Percentiles rank a stretch among this genome's conserved stretches.
These are phyloP conservation scores for Ischnura elegans DNA, from an alignment of 2,888 invertebrate species.

Conservation along the genomic window DNA sequence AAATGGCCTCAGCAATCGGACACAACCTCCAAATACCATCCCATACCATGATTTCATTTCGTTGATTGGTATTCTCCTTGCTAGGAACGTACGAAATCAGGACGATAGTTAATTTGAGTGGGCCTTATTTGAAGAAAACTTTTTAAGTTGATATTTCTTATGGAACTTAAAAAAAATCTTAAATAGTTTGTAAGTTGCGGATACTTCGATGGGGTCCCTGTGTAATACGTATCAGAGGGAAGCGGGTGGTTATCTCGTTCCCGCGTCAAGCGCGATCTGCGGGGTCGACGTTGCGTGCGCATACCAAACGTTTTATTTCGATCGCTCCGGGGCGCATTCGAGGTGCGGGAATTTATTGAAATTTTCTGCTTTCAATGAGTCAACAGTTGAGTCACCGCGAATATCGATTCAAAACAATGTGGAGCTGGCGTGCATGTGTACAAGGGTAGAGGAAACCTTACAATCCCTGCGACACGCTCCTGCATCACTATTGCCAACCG, in stretches of 20 bases:
- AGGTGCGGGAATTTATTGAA: conserved; percentile 2
- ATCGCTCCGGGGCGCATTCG: background rate
- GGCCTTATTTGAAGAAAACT: no score
- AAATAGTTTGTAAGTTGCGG: no score
- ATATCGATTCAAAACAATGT: background rate
- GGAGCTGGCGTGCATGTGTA: background rate
- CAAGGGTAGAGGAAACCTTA: conserved; percentile 1
- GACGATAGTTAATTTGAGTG: no score
- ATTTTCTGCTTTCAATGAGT: conserved; percentile 4
- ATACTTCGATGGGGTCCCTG: no score
- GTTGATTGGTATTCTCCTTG: no score
- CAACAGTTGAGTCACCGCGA: conserved; percentile 13
- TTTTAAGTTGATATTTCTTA: no score
- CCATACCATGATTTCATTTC: no score
- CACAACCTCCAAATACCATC: no score
- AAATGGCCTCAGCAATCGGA: no score
- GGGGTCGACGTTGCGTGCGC: background rate
- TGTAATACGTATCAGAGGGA: no score
- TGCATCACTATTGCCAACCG: background rate
- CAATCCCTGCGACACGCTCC: background rate
- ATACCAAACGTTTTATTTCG: background rate
- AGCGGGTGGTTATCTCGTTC: background rate
- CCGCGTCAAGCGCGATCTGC: background rate
- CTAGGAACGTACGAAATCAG: no score
- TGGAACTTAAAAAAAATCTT: no score